Evolutionary conservation across 2,888 invertebrate species (phyloP), one percentile per base, ranked within the genome.

Genomic region (Heliconius charithonia): DNA sequence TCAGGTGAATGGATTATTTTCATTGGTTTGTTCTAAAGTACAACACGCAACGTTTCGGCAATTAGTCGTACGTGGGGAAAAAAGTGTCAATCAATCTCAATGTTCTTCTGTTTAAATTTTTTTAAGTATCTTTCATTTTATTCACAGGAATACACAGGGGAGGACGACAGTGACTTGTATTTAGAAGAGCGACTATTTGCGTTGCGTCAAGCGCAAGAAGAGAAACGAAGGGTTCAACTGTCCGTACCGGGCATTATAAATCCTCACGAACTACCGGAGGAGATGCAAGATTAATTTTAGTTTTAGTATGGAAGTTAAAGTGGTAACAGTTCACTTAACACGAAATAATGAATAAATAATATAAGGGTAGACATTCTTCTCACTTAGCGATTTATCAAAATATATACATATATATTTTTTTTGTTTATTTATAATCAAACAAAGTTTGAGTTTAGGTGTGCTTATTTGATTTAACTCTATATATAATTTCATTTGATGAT

Each of bases 91-190:
- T n/a, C n/a, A n/a, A n/a, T n/a, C 45, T 45, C 13, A 45, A 45
- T 3, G 45, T 16, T 45, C 16, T 13, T 45, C 45, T 16, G 45
- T 16, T 16, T 45, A 45, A 4, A 51, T 51, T 59, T 59, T 13
- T 59, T n/a, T 59, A 22, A 27, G 16, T 6, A 16, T 63, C 10
- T 27, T 63, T 6, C 12, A 56, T 22, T 29, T n/a, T 56, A 22
- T 51, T 70, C 95, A 7, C 91, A 99, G 99, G 99, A 99, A 95
- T 99, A 98, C 92, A 98, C 99, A 45, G 99, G 99, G 69, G 99
- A 99, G 92, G 99, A 99, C 90, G 99, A 99, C 93, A 97, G 98
- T 81, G 99, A 99, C 95, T 95, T 99, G 89, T 99, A 98, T 95
- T 95, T 99, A 88, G 99, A 99, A 90, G 99, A 99, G 92, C 97